These are phyloP conservation scores for Trichosurus vulpecula DNA, from an alignment of 2,797 vertebrate species.

Conservation along the genomic window DNA sequence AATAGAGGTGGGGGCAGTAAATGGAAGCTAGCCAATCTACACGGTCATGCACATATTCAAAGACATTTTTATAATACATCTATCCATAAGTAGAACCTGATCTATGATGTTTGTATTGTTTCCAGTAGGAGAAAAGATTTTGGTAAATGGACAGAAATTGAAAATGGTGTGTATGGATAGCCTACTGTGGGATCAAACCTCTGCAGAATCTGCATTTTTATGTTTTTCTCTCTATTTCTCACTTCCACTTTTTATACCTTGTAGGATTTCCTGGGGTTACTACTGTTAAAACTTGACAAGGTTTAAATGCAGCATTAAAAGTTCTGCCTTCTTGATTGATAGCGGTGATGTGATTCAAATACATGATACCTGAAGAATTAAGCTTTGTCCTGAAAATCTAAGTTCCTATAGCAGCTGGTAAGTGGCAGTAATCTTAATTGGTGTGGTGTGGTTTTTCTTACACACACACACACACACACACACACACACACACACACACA, in stretches of 20 bases:
- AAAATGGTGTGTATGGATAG: neutral
- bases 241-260: neutral
- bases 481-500: neutral
- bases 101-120: neutral
- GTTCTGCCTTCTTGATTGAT: neutral
- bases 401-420: neutral
- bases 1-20: conserved; percentile 20
- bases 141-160: neutral
- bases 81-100: neutral
- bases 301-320: conserved; percentile 10
- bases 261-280: conserved; percentile 2
- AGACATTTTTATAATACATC: neutral
- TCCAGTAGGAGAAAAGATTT: neutral
- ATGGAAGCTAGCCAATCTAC: neutral
- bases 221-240: neutral
- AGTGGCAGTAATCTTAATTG: neutral
- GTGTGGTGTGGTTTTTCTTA: neutral
- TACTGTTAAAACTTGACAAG: neutral
- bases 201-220: neutral
- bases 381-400: neutral
- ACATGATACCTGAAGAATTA: neutral
- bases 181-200: too few relatives aligned
- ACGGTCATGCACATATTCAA: neutral
- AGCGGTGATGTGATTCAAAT: neutral
- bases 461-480: neutral